Percentiles rank a stretch among this genome's conserved stretches.
phyloP scores from a whole-genome alignment of 2,113 vertebrate species.

The Stictonetta naevosa region DNA sequence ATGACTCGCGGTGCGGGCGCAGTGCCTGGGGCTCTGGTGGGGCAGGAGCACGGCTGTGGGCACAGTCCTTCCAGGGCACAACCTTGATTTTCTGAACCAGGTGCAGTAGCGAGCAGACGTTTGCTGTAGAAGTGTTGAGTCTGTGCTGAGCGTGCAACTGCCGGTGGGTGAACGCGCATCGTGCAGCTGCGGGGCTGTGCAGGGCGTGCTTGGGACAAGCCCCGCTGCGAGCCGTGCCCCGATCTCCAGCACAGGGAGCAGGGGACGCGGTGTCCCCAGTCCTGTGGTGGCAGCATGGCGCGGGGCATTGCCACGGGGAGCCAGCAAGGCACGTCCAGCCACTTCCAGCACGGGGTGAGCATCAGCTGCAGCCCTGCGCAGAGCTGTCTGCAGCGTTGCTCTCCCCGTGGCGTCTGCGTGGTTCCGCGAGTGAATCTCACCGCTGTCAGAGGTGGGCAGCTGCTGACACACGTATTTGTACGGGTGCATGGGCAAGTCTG shows the following conservation, averaged over 20 bases:
- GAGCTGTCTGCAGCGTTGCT: background rate
- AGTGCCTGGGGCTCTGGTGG: no score
- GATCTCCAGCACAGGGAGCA: no score
- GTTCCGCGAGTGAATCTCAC: accelerated
- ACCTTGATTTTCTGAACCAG: background rate
- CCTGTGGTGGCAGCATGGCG: no score
- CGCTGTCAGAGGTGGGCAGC: background rate
- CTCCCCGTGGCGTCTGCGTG: accelerated
- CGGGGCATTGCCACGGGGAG: no score
- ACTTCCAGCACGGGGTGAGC: background rate
- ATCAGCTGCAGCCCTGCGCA: accelerated
- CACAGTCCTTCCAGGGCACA: background rate
- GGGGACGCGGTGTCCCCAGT: no score
- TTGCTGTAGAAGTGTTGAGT: background rate
- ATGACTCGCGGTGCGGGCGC: no score
- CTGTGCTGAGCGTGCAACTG: background rate
- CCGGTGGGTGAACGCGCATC: no score
- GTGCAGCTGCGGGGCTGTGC: background rate
- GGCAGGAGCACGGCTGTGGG: no score
- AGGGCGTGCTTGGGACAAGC: background rate
- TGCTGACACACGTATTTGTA: accelerated
- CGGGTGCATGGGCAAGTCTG: no score
- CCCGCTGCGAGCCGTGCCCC: background rate
- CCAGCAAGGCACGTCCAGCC: no score
- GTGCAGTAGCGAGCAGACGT: background rate